Evolutionary conservation across 1,140 invertebrate genomes (phyloP).

Genomic region (Octopus sinensis): DNA sequence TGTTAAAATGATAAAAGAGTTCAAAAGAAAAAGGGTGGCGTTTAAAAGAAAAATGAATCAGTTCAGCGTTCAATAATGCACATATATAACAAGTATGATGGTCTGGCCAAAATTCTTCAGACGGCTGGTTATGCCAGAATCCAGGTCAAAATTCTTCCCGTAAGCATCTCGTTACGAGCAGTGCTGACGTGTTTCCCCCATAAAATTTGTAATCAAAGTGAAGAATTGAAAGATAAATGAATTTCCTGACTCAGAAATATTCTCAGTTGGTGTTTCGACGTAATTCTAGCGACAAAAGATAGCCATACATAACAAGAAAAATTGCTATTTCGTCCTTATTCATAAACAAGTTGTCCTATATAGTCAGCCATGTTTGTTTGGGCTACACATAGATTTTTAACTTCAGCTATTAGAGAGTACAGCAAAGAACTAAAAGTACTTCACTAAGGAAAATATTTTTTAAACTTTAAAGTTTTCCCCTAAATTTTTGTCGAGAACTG

Average conservation of each 20-base stretch:
- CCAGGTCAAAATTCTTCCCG: neutral
- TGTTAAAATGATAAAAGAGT: neutral
- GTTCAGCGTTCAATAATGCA: neutral
- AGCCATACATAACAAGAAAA: neutral
- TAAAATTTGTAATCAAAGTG: no score
- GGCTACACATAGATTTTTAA: neutral
- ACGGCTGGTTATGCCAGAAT: neutral
- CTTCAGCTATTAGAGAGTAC: neutral
- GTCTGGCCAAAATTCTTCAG: constrained; percentile 8
- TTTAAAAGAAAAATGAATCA: neutral
- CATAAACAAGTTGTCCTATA: neutral
- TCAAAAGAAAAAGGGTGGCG: neutral
- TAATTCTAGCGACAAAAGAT: no score
- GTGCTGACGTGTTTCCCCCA: no score
- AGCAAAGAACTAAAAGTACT: neutral
- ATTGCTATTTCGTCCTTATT: neutral
- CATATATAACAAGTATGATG: neutral
- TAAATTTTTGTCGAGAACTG: no score
- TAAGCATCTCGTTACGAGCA: neutral
- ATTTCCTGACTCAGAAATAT: no score
- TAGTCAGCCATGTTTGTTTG: constrained; percentile 3
- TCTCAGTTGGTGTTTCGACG: no score
- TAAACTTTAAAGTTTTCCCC: no score
- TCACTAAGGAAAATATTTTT: no score
- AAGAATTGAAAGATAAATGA: no score